Percentiles rank a stretch among this genome's conserved stretches.
phyloP scores from a whole-genome alignment of 1,140 invertebrate genomes.

The Nasonia longicornis region DNA sequence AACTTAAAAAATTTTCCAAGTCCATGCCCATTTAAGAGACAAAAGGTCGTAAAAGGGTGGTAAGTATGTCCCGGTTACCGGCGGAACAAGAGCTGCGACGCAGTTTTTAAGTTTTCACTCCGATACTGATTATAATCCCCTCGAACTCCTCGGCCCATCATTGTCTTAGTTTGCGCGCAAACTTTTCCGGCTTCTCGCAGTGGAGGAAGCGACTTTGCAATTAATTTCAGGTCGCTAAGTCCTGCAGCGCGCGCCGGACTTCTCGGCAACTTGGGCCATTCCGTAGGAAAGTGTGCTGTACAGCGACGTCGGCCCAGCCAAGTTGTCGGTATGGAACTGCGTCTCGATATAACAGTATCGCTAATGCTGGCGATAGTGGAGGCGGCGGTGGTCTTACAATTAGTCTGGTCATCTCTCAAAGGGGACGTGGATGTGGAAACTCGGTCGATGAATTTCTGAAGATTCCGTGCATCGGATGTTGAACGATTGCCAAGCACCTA shows the following conservation, averaged over 20 bases:
- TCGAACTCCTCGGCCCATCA: not conserved
- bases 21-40: not conserved
- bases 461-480: conserved; percentile 3
- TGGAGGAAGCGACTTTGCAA: not conserved
- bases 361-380: not conserved
- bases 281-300: not conserved
- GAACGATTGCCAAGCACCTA: conserved; percentile 31
- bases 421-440: conserved; percentile 20
- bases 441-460: conserved; percentile 33
- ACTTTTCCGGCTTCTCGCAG: not conserved
- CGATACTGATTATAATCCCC: not conserved
- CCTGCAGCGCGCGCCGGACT: not conserved
- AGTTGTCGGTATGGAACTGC: not conserved
- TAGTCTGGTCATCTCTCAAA: conserved; percentile 35
- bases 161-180: not conserved
- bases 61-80: not conserved
- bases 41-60: no score
- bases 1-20: not conserved
- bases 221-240: conserved; percentile 36
- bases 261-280: conserved; percentile 9
- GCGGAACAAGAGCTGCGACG: not conserved
- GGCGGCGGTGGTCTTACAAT: not conserved
- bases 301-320: not conserved
- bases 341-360: no score
- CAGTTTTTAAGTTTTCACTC: conserved; percentile 15